These are phyloP conservation scores for Rhinatrema bivittatum DNA, from an alignment of 2,797 vertebrate species.

Conservation along the genomic window DNA sequence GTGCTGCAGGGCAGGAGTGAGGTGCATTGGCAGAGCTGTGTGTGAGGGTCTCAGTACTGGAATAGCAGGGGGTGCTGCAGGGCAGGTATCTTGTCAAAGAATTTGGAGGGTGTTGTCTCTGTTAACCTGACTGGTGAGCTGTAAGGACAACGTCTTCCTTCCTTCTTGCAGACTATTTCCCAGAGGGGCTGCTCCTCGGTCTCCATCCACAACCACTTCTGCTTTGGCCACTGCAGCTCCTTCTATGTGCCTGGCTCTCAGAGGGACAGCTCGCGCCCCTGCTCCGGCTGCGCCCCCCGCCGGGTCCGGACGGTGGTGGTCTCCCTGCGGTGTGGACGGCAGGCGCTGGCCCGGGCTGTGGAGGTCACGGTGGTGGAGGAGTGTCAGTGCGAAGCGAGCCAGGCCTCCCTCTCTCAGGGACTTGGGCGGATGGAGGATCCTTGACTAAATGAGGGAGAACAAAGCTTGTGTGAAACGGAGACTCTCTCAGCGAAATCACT, in stretches of 20 bases:
- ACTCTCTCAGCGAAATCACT: no score
- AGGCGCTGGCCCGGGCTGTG: neutral
- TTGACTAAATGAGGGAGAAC: no score
- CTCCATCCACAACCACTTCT: conserved; percentile 29
- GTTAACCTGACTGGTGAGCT: neutral
- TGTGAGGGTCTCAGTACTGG: neutral
- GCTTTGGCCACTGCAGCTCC: conserved; percentile 37
- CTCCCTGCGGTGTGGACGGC: conserved; percentile 15
- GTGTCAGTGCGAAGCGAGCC: conserved; percentile 17
- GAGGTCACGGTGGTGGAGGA: conserved; percentile 11
- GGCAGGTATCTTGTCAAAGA: neutral
- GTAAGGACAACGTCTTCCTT: neutral
- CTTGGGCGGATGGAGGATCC: neutral
- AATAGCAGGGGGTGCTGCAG: neutral
- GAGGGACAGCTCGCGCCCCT: neutral
- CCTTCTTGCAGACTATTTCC: conserved; percentile 16
- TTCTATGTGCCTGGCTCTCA: conserved; percentile 22
- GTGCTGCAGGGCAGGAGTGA: no score
- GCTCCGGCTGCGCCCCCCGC: conserved; percentile 22
- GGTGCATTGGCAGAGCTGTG: no score
- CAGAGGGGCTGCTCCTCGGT: conserved; percentile 6
- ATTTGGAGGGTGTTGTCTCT: no score
- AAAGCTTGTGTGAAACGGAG: no score
- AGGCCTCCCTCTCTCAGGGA: no score
- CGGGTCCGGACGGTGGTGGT: neutral